A percentile compares a stretch with the other conserved stretches of the same genome.
Evolutionary conservation across 2,888 invertebrate species (phyloP).

Genomic region (Andrena haemorrhoa): DNA sequence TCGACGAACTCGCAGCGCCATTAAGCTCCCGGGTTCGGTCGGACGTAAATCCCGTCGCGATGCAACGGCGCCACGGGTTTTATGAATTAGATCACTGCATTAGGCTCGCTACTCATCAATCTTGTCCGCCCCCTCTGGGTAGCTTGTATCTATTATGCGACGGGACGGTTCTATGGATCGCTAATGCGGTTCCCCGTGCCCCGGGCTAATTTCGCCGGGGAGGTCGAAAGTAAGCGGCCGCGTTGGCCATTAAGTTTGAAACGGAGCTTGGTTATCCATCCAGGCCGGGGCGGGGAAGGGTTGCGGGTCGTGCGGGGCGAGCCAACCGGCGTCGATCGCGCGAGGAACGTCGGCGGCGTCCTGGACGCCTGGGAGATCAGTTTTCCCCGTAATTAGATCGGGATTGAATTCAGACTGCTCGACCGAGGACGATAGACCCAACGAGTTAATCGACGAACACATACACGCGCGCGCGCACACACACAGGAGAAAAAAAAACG

Average conservation of each 20-base stretch:
- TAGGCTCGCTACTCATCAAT: conserved; percentile 60
- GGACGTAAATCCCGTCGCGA: conserved; percentile 41
- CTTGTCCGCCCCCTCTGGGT: conserved; percentile 42
- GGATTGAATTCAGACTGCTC: conserved; percentile 69
- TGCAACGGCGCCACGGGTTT: conserved; percentile 43
- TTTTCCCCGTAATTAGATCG: conserved; percentile 69
- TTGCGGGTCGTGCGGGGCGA: conserved; percentile 11
- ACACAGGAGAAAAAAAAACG: conserved; percentile 18
- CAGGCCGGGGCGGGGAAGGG: background rate
- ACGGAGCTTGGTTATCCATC: conserved; percentile 58
- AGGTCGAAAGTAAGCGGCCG: conserved; percentile 59
- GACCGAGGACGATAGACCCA: conserved; percentile 57
- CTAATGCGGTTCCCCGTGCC: conserved; percentile 50
- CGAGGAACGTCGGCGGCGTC: conserved; percentile 29
- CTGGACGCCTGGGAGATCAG: conserved; percentile 59
- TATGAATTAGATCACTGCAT: conserved; percentile 64
- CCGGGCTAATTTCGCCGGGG: conserved; percentile 54
- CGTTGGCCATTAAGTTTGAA: conserved; percentile 63
- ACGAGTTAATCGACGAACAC: conserved; percentile 61
- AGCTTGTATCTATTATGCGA: conserved; percentile 47
- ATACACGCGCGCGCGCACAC: background rate
- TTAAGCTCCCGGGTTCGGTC: conserved; percentile 17
- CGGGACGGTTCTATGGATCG: conserved; percentile 20
- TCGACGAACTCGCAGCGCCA: conserved; percentile 9
- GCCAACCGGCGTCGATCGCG: conserved; percentile 33